Percentiles rank a stretch among this genome's conserved stretches.
These are phyloP conservation scores for Cephus rjabovi DNA, from an alignment of 2,888 invertebrate genomes.

Conservation along the genomic window DNA sequence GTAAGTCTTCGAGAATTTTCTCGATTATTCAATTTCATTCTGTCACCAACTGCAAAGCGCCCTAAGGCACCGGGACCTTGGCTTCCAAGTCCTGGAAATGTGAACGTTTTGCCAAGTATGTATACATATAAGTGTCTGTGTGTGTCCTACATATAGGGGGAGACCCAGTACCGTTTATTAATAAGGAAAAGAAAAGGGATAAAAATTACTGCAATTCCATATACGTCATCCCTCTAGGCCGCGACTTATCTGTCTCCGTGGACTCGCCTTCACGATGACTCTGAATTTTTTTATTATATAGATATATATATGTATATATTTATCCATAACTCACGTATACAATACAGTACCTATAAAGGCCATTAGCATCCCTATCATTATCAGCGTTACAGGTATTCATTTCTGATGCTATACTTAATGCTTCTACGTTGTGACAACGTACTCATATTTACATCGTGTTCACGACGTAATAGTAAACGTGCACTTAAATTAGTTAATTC, in stretches of 20 bases:
- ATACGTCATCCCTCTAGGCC: neutral
- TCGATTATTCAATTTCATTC: neutral
- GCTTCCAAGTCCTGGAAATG: neutral
- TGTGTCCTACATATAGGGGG: neutral
- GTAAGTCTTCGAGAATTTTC: neutral
- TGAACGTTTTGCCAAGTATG: neutral
- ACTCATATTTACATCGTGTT: neutral
- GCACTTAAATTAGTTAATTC: neutral
- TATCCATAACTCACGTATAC: neutral
- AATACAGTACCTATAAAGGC: neutral
- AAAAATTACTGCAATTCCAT: neutral
- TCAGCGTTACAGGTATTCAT: neutral
- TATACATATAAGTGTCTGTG: too few species aligned
- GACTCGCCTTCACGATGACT: neutral
- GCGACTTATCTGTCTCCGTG: neutral
- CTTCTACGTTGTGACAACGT: neutral
- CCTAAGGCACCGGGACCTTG: neutral
- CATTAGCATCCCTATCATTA: neutral
- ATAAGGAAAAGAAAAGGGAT: neutral
- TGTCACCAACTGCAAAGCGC: neutral
- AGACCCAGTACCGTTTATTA: neutral
- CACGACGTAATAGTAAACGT: neutral
- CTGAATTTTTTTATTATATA: neutral
- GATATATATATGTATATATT: neutral
- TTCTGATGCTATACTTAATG: neutral